Evolutionary conservation across 2,797 vertebrate species (phyloP).

Genomic region (Simalia tracyae): DNA sequence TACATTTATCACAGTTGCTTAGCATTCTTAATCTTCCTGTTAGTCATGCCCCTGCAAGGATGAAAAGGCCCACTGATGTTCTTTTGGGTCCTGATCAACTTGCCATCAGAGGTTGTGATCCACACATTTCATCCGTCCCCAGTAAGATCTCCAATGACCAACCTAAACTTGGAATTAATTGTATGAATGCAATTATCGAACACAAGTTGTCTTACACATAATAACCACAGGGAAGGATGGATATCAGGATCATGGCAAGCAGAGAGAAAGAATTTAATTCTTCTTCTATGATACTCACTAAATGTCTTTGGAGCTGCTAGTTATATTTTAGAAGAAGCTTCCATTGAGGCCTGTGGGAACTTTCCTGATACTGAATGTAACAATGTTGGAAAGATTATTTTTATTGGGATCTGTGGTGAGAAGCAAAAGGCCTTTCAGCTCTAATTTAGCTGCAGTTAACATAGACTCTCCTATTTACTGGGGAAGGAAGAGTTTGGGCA

Average conservation of each 20-base stretch:
- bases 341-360: neutral
- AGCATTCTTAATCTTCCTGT: neutral
- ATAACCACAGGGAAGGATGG: neutral
- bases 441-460: neutral
- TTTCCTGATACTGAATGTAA: neutral
- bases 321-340: neutral
- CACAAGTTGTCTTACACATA: neutral
- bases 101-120: neutral
- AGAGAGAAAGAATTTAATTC: neutral
- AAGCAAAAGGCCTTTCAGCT: neutral
- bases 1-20: neutral
- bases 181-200: neutral
- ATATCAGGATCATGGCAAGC: neutral
- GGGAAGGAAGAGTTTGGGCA: neutral
- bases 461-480: neutral
- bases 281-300: neutral
- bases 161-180: neutral
- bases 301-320: neutral
- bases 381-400: neutral
- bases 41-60: neutral
- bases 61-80: neutral
- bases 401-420: neutral
- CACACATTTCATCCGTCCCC: neutral
- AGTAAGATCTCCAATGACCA: neutral
- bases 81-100: neutral